Base-by-base conservation (phyloP, 1,140 invertebrate genomes). In the Sitobion miscanthi region DNA sequence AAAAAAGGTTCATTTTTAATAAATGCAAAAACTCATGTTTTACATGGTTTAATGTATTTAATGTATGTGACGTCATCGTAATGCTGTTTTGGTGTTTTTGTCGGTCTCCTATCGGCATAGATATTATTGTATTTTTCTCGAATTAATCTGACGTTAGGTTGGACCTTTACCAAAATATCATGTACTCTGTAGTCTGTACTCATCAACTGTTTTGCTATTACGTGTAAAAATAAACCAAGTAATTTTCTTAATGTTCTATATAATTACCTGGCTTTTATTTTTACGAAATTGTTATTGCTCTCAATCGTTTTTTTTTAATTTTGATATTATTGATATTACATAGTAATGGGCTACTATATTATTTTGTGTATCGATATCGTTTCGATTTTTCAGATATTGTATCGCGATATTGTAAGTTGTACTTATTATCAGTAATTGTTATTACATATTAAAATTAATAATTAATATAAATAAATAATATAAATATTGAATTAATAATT, bases 161-260 rank as follows among this genome's bases (percentile, higher is more conserved):
- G 91, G 91, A 92, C 25, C n/a, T 35, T 52, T 92, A 92, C 91
- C 91, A 82, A 92, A 91, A 91, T 69, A 90, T 54, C 52, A 57
- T 89, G 23, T 89, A 89, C 52, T 89, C 49, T 42, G 42, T 42
- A 38, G 42, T 42, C 1, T 42, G 42, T 42, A 89, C 52, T 89
- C 49, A 38, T 89, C 35, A 38, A 89, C 30, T 89, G 35, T 89
- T 89, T 89, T 42, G 25, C 52, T 57, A 54, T 42, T 57, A 89
- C 21, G 23, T 25, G 23, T 89, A 57, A 89, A 89, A 57, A 89
- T 89, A 89, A 89, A 89, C 25, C 4, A 1, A 23, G 52, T 38
- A 89, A 42, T 54, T 54, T 54, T 35, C 17, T 38, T 35, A 35
- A 89, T 23, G 52, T 89, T 89, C 52, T 89, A 89, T 57, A 89